phyloP scores from a whole-genome alignment of 2,113 vertebrate species.

The Tychaedon coryphoeus region DNA sequence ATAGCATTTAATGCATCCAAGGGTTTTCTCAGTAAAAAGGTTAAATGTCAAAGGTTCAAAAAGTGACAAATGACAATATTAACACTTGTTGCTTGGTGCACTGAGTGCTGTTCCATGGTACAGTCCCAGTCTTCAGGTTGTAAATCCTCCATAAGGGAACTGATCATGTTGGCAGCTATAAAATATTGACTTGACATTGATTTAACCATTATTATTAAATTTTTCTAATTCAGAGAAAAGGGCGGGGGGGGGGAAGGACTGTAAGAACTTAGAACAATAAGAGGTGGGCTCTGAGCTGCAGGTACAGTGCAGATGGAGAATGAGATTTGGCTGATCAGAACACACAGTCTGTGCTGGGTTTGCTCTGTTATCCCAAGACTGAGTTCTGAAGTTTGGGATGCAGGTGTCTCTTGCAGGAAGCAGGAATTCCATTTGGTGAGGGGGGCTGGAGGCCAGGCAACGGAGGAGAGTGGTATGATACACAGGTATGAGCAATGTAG shows the following conservation, averaged over 20 bases:
- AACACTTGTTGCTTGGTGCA: not conserved
- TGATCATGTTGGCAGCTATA: not conserved
- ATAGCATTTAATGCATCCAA: not conserved
- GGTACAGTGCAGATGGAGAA: not conserved
- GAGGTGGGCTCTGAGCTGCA: not conserved
- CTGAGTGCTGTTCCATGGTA: not conserved
- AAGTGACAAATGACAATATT: not conserved
- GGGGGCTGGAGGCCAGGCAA: not conserved
- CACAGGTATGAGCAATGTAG: not conserved
- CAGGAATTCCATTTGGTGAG: not conserved
- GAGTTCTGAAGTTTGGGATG: not conserved
- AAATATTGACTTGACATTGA: not conserved
- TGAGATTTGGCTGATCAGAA: not conserved
- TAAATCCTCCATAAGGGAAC: not conserved
- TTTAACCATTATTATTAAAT: not conserved
- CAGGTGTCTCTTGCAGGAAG: not conserved
- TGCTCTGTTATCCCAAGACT: not conserved
- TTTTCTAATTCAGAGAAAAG: not conserved
- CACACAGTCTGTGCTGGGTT: rapidly evolving
- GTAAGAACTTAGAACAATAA: not conserved
- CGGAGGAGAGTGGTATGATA: not conserved
- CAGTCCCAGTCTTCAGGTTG: not conserved
- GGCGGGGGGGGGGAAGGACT: too few relatives aligned
- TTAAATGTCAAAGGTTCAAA: not conserved
- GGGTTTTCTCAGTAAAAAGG: not conserved